Base-by-base conservation (phyloP, 2,888 invertebrate genomes). In the Troides oblongomaculatus region DNA sequence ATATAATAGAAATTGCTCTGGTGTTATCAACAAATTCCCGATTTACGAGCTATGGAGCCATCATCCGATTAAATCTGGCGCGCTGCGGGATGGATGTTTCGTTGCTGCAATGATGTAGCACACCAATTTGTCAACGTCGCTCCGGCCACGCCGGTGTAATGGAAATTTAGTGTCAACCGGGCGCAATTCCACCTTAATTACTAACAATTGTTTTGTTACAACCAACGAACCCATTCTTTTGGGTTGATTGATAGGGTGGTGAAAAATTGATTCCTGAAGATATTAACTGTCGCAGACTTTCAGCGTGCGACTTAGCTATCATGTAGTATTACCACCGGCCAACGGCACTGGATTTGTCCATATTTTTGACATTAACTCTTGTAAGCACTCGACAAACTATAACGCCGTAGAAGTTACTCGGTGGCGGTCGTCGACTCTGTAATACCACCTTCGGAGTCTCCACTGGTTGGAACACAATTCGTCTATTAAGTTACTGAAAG, bases 101-200 rank as follows among this genome's bases (percentile, higher is more conserved):
- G 65, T 66, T 68, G 30, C 71, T 72, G 75, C 75, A 66, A 66
- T 70, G 70, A 70, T 39, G 76, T 73, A 78, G 74, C 77, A 74
- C 72, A 73, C 84, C 81, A 83, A 87, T 89, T 89, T 85, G 84
- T 89, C 88, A 89, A 83, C 75, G 87, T 87, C 88, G 75, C 74
- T 75, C 76, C 59, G 36, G 75, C 77, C 72, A 71, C 79, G 69
- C 76, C 77, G 82, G 81, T 83, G 81, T 85, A 88, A 89, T 88
- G 87, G 86, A 85, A 85, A 88, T 85, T 85, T 84, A 84, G 87
- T 84, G 87, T 86, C 85, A 82, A 84, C 81, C 80, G 83, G 78
- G 78, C 82, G 79, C 78, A 79, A 78, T 81, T 80, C 78, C 79
- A 79, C 81, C 81, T 82, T 86, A 85, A 86, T 87, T 88, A 82